phyloP scores from a whole-genome alignment of 2,797 vertebrate genomes.

The Intellagama lesueurii region DNA sequence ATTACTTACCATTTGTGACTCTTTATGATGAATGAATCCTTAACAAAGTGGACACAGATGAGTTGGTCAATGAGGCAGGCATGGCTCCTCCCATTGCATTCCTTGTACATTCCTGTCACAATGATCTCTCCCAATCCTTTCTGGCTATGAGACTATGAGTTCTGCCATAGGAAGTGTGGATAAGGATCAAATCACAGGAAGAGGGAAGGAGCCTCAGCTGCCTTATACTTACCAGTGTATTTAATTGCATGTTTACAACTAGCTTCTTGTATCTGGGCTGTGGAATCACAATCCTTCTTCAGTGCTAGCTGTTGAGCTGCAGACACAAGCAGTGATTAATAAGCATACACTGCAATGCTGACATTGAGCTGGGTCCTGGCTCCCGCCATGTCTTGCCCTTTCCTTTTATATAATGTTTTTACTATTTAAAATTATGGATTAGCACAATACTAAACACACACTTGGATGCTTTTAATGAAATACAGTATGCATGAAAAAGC shows the following conservation, averaged over 20 bases:
- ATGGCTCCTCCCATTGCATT: neutral
- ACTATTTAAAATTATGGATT: constrained; percentile 40
- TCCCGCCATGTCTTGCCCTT: neutral
- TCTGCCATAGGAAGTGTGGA: neutral
- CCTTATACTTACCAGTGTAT: neutral
- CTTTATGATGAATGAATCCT: neutral
- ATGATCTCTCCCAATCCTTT: neutral
- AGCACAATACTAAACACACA: constrained; percentile 32
- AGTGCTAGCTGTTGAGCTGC: neutral
- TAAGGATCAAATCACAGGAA: neutral
- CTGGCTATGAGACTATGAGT: neutral
- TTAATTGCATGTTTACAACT: neutral
- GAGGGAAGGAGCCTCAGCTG: neutral
- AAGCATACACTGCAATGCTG: neutral
- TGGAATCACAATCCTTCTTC: neutral
- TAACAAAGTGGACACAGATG: neutral
- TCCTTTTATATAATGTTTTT: constrained; percentile 31
- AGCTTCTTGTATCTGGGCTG: neutral
- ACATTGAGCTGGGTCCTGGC: neutral
- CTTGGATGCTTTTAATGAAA: constrained; percentile 63
- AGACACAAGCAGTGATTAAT: neutral
- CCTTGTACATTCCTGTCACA: neutral
- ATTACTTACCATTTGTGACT: neutral
- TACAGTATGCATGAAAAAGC: constrained; percentile 33
- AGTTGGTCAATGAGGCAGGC: neutral